Base-by-base conservation (phyloP, 2,888 invertebrate genomes). In the Hydropsyche betteni region DNA sequence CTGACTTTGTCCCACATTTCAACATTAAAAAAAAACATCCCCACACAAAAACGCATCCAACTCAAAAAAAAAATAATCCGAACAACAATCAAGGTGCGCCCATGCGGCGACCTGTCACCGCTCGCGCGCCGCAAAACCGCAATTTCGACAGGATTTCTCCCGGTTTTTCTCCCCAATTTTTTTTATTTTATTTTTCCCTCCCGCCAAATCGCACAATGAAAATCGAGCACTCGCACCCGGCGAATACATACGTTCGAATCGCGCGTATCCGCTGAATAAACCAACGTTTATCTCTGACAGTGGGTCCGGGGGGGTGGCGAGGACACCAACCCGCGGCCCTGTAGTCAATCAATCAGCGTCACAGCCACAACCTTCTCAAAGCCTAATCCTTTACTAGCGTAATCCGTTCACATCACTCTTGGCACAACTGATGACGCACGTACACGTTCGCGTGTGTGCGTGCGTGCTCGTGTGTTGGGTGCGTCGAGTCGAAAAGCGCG, bases 321-420 rank as follows among this genome's bases (percentile, higher is more conserved):
- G 70, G 70, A 70, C 70, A 70, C 70, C 74, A 68, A 24, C 72
- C 72, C 72, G 14, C 5, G 70, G 70, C 52, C 44, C 69, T 69
- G 74, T 69, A 74, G 74, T 74, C 74, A 69, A 74, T 74, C 74
- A 69, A 69, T 74, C 74, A 69, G 53, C 74, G 74, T 74, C 74
- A 74, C 74, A 68, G 52, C 69, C 74, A 74, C 69, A 69, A 68
- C 52, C 69, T 69, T 69, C 74, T 69, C 55, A 68, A 68, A 74
- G 69, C 74, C 74, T 68, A 74, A 74, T 74, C 74, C 74, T 74
- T 74, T 74, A 61, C 69, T 55, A 33, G 55, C 36, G 74, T 69
- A 74, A 74, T 74, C 68, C 68, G 53, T 53, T 69, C 74, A 44
- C 68, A 68, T 69, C 74, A 74, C 69, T 68, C 74, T 44, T 51